phyloP scores from a whole-genome alignment of 2,113 vertebrate species.

The Arizona elegans region DNA sequence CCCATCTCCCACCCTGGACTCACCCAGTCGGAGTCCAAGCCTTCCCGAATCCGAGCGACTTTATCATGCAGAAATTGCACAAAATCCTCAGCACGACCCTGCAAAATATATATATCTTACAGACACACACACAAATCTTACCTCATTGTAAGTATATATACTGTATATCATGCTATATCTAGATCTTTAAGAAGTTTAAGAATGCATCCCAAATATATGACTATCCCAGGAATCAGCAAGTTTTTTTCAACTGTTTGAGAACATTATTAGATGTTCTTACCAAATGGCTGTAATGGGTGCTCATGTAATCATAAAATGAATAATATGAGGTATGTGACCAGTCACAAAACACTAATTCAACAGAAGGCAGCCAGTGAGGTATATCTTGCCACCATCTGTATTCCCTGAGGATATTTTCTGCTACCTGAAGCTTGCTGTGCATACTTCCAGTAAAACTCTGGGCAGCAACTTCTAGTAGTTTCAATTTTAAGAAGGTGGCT shows the following conservation, averaged over 20 bases:
- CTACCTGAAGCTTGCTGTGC: not conserved
- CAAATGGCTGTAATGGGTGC: not conserved
- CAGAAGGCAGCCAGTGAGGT: not conserved
- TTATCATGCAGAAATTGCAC: no score
- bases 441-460: not conserved
- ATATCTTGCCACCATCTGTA: not conserved
- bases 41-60: no score
- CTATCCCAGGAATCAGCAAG: not conserved
- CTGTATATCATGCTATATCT: not conserved
- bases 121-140: no score
- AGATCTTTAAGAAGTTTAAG: not conserved
- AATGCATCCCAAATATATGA: no score
- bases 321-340: not conserved
- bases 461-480: not conserved
- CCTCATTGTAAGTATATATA: no score
- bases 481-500: not conserved
- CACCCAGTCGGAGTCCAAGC: no score
- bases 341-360: not conserved
- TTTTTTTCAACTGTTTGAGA: not conserved
- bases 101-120: no score
- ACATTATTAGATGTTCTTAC: not conserved
- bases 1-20: no score
- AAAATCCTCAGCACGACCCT: no score
- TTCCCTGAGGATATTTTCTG: not conserved
- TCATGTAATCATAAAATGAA: not conserved